These are phyloP conservation scores for Solenopsis fugax DNA, from an alignment of 1,140 invertebrate genomes.

Conservation along the genomic window DNA sequence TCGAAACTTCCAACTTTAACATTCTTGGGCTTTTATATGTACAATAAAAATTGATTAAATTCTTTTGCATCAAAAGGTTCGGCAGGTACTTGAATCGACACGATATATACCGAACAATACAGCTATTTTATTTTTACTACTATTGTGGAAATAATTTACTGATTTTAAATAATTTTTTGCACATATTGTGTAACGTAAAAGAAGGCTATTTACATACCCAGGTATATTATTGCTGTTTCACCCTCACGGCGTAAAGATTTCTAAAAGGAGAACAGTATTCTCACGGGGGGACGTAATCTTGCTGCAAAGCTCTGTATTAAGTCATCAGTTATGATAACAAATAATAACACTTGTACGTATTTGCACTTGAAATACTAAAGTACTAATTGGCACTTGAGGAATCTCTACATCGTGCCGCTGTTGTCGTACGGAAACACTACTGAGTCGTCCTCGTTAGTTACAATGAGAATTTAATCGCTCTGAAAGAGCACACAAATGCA, in stretches of 20 bases:
- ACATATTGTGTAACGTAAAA: neutral
- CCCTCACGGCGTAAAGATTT: neutral
- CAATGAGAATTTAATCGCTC: slow-evolving; percentile 56
- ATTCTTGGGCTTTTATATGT: slow-evolving; percentile 4
- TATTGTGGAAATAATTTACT: neutral
- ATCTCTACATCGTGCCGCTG: neutral
- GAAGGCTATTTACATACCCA: neutral
- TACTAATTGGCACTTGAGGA: slow-evolving; percentile 70
- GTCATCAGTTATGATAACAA: slow-evolving; percentile 57
- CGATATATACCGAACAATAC: neutral
- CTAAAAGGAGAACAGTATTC: neutral
- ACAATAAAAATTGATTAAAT: slow-evolving; percentile 3
- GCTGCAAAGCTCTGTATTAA: slow-evolving; percentile 56
- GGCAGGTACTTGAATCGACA: neutral
- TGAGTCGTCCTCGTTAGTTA: slow-evolving; percentile 47
- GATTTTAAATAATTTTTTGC: neutral
- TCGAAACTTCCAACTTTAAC: neutral
- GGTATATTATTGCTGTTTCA: neutral
- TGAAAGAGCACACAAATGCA: slow-evolving; percentile 50
- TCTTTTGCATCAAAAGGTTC: neutral
- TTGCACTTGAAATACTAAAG: slow-evolving; percentile 54
- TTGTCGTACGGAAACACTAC: slow-evolving; percentile 40
- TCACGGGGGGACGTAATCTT: neutral
- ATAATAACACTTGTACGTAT: slow-evolving; percentile 67
- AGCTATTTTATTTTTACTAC: neutral